phyloP scores from a whole-genome alignment of 2,888 invertebrate genomes.

The Blastobasis adustella region DNA sequence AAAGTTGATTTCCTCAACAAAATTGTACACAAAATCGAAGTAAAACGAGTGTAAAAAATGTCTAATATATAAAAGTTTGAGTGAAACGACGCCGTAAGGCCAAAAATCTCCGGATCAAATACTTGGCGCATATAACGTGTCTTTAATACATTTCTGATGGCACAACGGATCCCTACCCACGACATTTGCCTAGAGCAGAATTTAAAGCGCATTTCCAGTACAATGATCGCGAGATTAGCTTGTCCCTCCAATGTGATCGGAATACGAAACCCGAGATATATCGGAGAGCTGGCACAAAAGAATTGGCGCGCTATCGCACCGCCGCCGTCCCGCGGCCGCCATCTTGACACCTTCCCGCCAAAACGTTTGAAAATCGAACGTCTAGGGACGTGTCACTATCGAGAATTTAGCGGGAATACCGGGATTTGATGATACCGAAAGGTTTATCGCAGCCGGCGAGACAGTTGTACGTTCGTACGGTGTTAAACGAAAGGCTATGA shows the following conservation, averaged over 20 bases:
- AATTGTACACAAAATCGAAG: no score
- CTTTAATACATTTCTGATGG: no score
- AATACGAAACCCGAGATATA: slow-evolving; percentile 53
- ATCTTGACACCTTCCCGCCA: slow-evolving; percentile 53
- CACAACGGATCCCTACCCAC: no score
- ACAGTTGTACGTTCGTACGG: neutral
- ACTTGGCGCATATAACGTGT: no score
- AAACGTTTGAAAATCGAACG: slow-evolving; percentile 63
- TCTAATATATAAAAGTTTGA: no score
- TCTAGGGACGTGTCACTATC: slow-evolving; percentile 40
- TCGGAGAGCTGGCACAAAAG: slow-evolving; percentile 58
- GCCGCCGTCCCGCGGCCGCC: slow-evolving; percentile 45
- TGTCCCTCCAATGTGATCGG: slow-evolving; percentile 53
- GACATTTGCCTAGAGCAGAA: slow-evolving; percentile 5
- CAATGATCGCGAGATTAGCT: slow-evolving; percentile 56
- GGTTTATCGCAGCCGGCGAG: neutral
- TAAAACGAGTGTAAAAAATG: no score
- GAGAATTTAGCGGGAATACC: neutral
- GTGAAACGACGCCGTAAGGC: slow-evolving; percentile 4
- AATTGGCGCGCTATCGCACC: slow-evolving; percentile 64
- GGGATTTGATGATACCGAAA: neutral
- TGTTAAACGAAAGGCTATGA: no score
- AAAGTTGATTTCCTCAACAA: no score
- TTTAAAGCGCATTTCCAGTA: slow-evolving; percentile 33
- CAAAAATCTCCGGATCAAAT: no score